Evolutionary conservation across 2,888 invertebrate genomes (phyloP).

Genomic region (Aelia acuminata): DNA sequence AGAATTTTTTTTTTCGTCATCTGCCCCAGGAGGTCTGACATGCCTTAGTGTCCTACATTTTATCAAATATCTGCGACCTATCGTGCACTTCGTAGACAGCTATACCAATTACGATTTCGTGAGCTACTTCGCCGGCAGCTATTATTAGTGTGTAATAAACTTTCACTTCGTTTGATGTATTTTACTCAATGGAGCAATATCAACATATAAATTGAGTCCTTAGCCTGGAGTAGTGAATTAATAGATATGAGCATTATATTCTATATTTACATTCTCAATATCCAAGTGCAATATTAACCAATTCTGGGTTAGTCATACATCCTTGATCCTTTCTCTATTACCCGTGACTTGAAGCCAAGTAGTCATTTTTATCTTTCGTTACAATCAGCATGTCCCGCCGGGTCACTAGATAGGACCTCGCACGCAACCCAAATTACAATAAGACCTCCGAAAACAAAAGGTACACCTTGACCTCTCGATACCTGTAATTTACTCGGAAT

Average conservation of each 20-base stretch:
- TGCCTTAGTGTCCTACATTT: neutral
- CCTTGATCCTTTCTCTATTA: slow-evolving; percentile 34
- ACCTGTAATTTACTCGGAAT: neutral
- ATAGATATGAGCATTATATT: too few species aligned
- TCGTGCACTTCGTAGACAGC: neutral
- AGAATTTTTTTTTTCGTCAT: neutral
- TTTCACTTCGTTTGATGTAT: neutral
- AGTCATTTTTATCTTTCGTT: slow-evolving; percentile 5
- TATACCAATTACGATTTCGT: neutral
- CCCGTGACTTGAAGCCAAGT: neutral
- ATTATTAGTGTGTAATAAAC: neutral
- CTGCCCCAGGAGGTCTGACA: neutral
- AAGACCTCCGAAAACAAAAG: slow-evolving; percentile 46
- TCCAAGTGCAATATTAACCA: neutral
- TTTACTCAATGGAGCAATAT: neutral
- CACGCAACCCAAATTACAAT: slow-evolving; percentile 1
- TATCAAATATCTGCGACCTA: neutral
- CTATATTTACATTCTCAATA: too few species aligned
- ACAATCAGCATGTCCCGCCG: neutral
- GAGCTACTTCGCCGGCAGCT: neutral
- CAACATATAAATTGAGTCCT: too few species aligned
- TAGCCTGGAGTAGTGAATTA: neutral
- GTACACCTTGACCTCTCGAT: neutral
- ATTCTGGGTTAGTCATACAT: neutral
- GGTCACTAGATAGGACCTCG: slow-evolving; percentile 9